Base-by-base conservation (phyloP, 2,113 vertebrate species). In the Benitochromis conjunctus region DNA sequence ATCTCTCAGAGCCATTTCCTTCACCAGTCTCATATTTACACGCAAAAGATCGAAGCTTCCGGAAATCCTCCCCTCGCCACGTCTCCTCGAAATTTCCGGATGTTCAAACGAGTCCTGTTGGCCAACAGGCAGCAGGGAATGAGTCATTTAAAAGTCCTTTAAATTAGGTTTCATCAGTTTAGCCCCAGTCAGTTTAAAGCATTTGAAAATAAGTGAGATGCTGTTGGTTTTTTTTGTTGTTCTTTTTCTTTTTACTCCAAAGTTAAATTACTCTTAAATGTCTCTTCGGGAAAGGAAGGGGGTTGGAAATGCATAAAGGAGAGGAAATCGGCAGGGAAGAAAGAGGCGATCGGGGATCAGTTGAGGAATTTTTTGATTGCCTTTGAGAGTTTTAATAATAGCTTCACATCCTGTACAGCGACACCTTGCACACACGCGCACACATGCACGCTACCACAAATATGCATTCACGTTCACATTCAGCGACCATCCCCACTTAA, bases 331-430 rank as follows among this genome's bases (percentile, higher is more conserved):
- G 95, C 91, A 91, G 94, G 95, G 84, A 95, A 95, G 94, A 86
- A 62, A 54, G 88, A 83, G 55, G 66, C 8, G 81, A 77, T 77
- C 1, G 24, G 51, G 86, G 60, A 89, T 71, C 77, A 38, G 64
- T 84, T 82, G 82, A 89, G 87, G 84, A 81, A 77, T 90, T 90
- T 90, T 85, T 80, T 85, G 93, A 95, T 95, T 95, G 94, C 94
- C 94, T 91, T 93, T 79, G 88, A 94, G 89, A 92, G 90, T 95
- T 95, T 89, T 69, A 84, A 88, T 93, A 89, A 84, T 93, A 95
- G 88, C 90, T 92, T 93, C 88, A 89, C 84, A 89, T 94, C 92
- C 89, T 91, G 86, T 91, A 92, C 87, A 93, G 84, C 51, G 43
- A 38, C 69, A 78, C 56, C 81, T 77, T 74, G 11, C 62, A 66